Base-by-base conservation (phyloP, 2,888 invertebrate species). In the Siphlonurus alternatus region DNA sequence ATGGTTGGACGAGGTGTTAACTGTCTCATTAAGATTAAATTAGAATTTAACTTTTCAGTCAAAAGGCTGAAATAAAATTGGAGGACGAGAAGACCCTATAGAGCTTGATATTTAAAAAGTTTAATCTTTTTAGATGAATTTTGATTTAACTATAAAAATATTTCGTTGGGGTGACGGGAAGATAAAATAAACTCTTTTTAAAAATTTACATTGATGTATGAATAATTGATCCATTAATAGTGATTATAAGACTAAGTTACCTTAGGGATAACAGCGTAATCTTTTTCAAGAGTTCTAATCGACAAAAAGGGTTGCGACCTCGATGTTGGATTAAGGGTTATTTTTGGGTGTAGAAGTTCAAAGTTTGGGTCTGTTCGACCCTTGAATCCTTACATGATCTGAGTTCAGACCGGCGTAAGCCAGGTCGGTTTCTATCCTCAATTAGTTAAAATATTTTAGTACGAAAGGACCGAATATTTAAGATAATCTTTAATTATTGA, bases 251-350 rank as follows among this genome's bases (percentile, higher is more conserved):
- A 81, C 77, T 77, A 83, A 87, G 82, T 85, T 87, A 87, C 86
- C 83, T 83, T 84, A 85, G 85, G 86, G 86, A 87, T 88, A 88
- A 88, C 87, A 88, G 87, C 84, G 83, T 87, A 81, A 87, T 87
- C 80, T 82, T 82, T 81, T 83, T 83, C 77, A 77, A 83, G 80
- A 87, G 87, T 80, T 81, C 85, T 74, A 76, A 87, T 88, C 81
- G 78, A 79, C 81, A 83, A 80, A 79, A 81, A 76, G 81, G 85
- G 79, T 88, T 87, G 84, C 84, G 85, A 88, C 87, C 87, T 89
- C 88, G 87, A 89, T 89, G 88, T 88, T 89, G 88, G 85, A 88
- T 87, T 87, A 87, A 84, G 80, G 38, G 74, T 80, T 78, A 79
- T 81, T 77, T 78, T 80, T 80, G 78, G 80, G 81, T 80, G 85